phyloP scores from a whole-genome alignment of 2,888 invertebrate species.

The Tetragonula carbonaria region DNA sequence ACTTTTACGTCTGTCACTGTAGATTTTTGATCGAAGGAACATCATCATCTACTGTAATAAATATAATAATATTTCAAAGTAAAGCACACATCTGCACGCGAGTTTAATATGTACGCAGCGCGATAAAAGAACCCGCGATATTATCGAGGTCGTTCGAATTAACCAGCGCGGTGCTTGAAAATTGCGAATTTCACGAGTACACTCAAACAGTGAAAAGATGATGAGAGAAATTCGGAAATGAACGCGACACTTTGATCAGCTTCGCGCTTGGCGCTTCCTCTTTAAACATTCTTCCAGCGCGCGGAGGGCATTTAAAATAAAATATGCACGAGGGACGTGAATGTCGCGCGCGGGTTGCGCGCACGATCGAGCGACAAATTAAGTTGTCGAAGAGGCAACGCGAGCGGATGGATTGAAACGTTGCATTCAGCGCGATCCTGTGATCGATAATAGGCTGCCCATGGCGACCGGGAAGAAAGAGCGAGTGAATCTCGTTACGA shows the following conservation, averaged over 20 bases:
- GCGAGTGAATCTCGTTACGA: constrained; percentile 17
- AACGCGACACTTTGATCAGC: not conserved
- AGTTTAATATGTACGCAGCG: not conserved
- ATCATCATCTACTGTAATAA: no score
- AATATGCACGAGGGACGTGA: not conserved
- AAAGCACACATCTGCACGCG: not conserved
- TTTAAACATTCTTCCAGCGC: not conserved
- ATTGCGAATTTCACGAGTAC: constrained; percentile 37
- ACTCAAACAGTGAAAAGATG: constrained; percentile 68
- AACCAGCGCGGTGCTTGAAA: constrained; percentile 10
- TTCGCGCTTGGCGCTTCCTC: not conserved
- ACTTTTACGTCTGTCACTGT: no score
- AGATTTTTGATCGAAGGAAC: no score
- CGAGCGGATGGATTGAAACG: constrained; percentile 14
- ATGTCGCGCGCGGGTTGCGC: constrained; percentile 18
- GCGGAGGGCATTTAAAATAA: not conserved
- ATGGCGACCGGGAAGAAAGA: not conserved
- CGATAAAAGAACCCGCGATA: not conserved
- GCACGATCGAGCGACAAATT: constrained; percentile 17
- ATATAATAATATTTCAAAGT: no score
- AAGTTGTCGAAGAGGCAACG: constrained; percentile 19
- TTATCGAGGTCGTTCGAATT: constrained; percentile 1
- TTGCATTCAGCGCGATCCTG: constrained; percentile 13
- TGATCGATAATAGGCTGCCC: constrained; percentile 34
- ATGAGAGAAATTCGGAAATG: constrained; percentile 53